Evolutionary conservation across 1,140 invertebrate genomes (phyloP).

Genomic region (Theocolax elegans): DNA sequence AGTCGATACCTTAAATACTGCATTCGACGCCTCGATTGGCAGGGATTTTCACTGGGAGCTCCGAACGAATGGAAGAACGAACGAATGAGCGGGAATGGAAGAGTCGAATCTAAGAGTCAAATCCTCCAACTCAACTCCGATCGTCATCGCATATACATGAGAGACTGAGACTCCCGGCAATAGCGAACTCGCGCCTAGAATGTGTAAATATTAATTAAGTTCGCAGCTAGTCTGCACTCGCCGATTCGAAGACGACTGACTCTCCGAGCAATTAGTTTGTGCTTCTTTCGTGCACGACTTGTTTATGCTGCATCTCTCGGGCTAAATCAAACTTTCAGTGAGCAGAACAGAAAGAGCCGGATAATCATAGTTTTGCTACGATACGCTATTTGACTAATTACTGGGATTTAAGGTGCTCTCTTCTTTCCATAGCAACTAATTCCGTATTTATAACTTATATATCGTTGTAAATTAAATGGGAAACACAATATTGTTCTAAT

Average conservation of each 20-base stretch:
- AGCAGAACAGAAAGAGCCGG: too few species aligned
- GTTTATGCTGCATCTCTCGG: slow-evolving; percentile 18
- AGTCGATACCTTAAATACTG: slow-evolving; percentile 35
- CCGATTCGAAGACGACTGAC: background rate
- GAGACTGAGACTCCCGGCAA: background rate
- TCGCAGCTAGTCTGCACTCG: background rate
- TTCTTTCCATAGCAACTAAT: too few species aligned
- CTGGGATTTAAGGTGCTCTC: too few species aligned
- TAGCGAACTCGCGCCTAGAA: background rate
- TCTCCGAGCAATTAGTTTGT: slow-evolving; percentile 32
- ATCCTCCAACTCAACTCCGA: background rate
- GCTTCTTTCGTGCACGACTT: slow-evolving; percentile 7
- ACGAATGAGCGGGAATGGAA: background rate
- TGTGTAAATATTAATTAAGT: slow-evolving; percentile 39
- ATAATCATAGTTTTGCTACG: too few species aligned
- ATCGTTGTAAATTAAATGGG: too few species aligned
- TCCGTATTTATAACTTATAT: too few species aligned
- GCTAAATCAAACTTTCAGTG: slow-evolving; percentile 32
- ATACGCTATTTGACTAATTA: too few species aligned
- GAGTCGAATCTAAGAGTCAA: slow-evolving; percentile 24
- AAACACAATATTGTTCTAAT: too few species aligned
- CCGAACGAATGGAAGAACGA: too few species aligned
- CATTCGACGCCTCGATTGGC: slow-evolving; percentile 27
- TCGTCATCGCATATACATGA: slow-evolving; percentile 31
- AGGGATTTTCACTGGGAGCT: slow-evolving; percentile 13